Evolutionary conservation across 2,797 vertebrate species (phyloP).

Genomic region (Siniperca scherzeri): DNA sequence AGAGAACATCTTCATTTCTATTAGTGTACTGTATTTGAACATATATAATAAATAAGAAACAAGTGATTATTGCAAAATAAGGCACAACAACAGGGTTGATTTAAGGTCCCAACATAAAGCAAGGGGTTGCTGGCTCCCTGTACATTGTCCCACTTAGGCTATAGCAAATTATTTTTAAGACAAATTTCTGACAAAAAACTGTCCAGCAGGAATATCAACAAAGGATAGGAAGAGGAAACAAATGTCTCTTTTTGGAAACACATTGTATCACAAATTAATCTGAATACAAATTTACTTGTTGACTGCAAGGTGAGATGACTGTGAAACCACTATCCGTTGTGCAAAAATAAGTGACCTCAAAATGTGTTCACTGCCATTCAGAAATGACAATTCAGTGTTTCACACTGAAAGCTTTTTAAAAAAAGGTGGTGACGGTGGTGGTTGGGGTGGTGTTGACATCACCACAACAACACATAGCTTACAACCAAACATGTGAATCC

Average conservation of each 20-base stretch:
- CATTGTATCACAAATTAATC: not conserved
- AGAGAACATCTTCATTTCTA: not conserved
- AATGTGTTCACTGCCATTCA: constrained; percentile 17
- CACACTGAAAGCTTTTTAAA: constrained; percentile 11
- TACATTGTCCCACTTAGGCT: not conserved
- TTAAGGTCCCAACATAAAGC: not conserved
- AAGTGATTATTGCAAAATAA: constrained; percentile 3
- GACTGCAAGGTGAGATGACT: not conserved
- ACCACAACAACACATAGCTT: constrained; percentile 8
- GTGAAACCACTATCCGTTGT: constrained; percentile 8
- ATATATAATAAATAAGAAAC: not conserved
- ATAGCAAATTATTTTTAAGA: not conserved
- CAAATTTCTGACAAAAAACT: not conserved
- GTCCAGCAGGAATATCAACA: not conserved
- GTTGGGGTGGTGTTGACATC: not conserved
- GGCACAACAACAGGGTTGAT: not conserved
- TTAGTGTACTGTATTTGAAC: not conserved
- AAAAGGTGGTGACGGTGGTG: constrained; percentile 24
- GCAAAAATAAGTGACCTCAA: constrained; percentile 9
- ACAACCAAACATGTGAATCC: constrained; percentile 16
- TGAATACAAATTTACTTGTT: not conserved
- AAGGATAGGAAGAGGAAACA: too few species aligned
- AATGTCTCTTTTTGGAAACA: not conserved
- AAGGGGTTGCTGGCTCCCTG: not conserved
- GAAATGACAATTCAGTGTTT: constrained; percentile 25